Percentiles rank a stretch among this genome's conserved stretches.
Evolutionary conservation across 37 sponge, comb jelly and placozoan genomes (phyloP).

Genomic region (Halisarca cf. caerulea): DNA sequence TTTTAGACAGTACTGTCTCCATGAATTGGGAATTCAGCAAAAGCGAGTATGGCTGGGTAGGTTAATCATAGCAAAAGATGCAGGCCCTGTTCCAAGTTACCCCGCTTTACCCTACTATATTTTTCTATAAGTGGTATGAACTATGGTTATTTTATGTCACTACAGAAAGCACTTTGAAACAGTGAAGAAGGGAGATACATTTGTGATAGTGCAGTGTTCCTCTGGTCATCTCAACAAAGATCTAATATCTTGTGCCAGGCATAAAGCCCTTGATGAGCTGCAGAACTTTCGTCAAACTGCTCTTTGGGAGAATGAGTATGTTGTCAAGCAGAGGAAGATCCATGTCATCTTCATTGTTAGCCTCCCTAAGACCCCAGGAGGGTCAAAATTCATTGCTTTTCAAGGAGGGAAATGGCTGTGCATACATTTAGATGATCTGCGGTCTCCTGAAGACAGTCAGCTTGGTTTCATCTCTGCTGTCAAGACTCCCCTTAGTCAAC

Average conservation of each 20-base stretch:
- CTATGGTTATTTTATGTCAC: too few relatives aligned
- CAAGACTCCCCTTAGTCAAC: constrained; percentile 45
- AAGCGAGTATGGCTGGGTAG: too few relatives aligned
- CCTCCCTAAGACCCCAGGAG: constrained; percentile 48
- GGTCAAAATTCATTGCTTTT: constrained; percentile 62
- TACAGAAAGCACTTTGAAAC: neutral
- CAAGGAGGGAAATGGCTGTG: constrained; percentile 80
- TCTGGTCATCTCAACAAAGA: constrained; percentile 79
- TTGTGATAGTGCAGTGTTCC: constrained; percentile 77
- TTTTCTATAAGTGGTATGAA: too few relatives aligned
- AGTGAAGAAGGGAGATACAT: constrained; percentile 7
- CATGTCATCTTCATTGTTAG: constrained; percentile 69
- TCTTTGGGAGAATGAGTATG: neutral
- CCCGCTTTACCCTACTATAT: too few relatives aligned
- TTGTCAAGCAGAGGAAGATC: neutral
- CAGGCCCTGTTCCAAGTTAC: too few relatives aligned
- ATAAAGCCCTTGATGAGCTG: constrained; percentile 66
- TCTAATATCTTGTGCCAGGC: constrained; percentile 87
- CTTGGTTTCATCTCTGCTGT: constrained; percentile 49
- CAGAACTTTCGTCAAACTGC: neutral
- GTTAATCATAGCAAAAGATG: too few relatives aligned
- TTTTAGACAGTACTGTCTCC: too few relatives aligned
- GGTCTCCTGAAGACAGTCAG: constrained; percentile 30
- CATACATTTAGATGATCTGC: constrained; percentile 71
- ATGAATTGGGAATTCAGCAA: too few relatives aligned